Base-by-base conservation (phyloP, 2,113 vertebrate species). In the Salvelinus alpinus region DNA sequence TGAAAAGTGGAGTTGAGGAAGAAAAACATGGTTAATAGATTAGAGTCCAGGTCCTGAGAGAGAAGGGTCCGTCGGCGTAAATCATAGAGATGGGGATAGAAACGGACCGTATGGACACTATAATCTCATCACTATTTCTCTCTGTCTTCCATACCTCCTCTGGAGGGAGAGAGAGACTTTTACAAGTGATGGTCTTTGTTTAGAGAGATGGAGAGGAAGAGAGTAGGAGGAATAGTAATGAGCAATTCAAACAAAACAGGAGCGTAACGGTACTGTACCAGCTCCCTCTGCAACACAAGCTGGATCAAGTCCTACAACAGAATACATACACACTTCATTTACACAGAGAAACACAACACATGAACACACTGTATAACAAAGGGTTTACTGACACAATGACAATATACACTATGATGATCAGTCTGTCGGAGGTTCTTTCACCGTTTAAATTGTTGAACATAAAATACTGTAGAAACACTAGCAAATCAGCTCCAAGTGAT, bases 241-340 rank as follows among this genome's bases (percentile, higher is more conserved):
- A 78, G 74, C 69, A 65, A 75, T 66, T 78, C 64, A 71, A 44
- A 73, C 71, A 73, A 80, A 83, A 71, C 82, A 86, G 72, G 77
- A 85, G 80, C 69, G 34, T 74, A 85, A 9, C 80, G 83, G 89
- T 91, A 94, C 84, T 90, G 90, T 92, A 92, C 90, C 90, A 94
- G 91, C 91, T 94, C 93, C 85, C 91, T 88, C 90, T n/a, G 88
- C 88, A 93, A 92, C 86, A 94, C 92, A 85, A 94, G 90, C 91
- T 92, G 89, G 87, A 89, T 90, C 94, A 95, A 92, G 20, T 89
- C 93, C 94, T 95, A 94, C 83, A 91, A 93, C 87, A 85, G 86
- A 90, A 92, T 74, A 92, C 78, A 91, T 74, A 92, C 77, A 91
- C 64, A 85, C 70, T 80, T 80, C 62, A 81, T 91, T 88, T 86